Evolutionary conservation across 1,140 invertebrate species (phyloP).

Genomic region (Drosophila novamexicana): DNA sequence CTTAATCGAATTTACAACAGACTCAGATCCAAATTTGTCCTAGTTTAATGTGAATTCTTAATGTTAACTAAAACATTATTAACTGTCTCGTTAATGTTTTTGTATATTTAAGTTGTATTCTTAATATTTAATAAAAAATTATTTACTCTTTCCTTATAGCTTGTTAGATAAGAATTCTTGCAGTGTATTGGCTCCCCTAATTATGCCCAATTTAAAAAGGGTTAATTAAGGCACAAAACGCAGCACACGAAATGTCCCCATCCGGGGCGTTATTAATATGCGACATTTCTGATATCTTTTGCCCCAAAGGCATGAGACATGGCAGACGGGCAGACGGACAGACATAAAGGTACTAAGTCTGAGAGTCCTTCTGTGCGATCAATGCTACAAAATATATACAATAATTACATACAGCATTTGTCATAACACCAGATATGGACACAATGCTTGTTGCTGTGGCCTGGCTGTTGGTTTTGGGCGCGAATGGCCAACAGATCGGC

Average conservation of each 20-base stretch:
- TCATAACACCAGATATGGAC: conserved; percentile 84
- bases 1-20: too few relatives aligned
- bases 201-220: conserved; percentile 84
- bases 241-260: conserved; percentile 55
- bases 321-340: background rate
- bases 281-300: conserved; percentile 82
- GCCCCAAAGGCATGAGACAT: conserved; percentile 17
- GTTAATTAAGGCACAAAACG: conserved; percentile 83
- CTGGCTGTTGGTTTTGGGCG: conserved; percentile 51
- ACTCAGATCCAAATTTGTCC: too few relatives aligned
- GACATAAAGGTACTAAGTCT: conserved; percentile 13
- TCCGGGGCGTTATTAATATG: conserved; percentile 79
- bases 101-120: background rate
- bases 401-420: conserved; percentile 84
- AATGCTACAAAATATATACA: conserved; percentile 57
- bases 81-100: too few relatives aligned
- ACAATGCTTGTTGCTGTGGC: conserved; percentile 44
- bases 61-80: too few relatives aligned
- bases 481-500: conserved; percentile 48
- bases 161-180: conserved; percentile 18
- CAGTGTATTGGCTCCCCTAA: conserved; percentile 64
- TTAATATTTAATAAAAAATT: background rate
- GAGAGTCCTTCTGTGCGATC: conserved; percentile 42
- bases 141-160: background rate
- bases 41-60: too few relatives aligned